Evolutionary conservation across 1,140 invertebrate species (phyloP).

Genomic region (Drosophila saltans): DNA sequence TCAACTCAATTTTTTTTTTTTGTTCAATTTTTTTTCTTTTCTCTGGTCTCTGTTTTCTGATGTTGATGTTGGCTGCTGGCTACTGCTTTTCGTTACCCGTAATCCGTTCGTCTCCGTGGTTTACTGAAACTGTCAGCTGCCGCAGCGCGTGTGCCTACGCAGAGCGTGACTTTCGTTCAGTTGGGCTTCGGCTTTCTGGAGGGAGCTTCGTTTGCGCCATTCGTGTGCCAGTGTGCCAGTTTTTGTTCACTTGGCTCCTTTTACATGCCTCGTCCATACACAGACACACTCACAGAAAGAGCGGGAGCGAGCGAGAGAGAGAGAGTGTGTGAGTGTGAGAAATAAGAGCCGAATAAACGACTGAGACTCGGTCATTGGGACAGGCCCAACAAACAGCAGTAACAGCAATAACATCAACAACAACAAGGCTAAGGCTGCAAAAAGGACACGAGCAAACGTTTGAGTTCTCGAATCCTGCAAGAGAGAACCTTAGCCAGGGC

Average conservation of each 20-base stretch:
- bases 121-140: conserved; percentile 83
- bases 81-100: conserved; percentile 74
- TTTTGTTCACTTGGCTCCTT: conserved; percentile 14
- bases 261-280: conserved; percentile 15
- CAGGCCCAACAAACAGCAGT: conserved; percentile 59
- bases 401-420: conserved; percentile 21
- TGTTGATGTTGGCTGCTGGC: conserved; percentile 15
- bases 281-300: background rate
- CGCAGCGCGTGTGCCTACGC: conserved; percentile 67
- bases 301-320: conserved; percentile 13
- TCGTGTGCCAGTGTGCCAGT: conserved; percentile 4
- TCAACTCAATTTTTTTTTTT: conserved; percentile 12
- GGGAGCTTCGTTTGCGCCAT: conserved; percentile 22
- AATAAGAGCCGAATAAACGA: conserved; percentile 6
- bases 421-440: conserved; percentile 16
- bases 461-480: conserved; percentile 8
- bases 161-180: conserved; percentile 81
- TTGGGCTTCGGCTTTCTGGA: conserved; percentile 28
- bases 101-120: conserved; percentile 83
- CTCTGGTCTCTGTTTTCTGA: conserved; percentile 2
- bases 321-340: conserved; percentile 15
- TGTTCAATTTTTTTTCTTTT: background rate
- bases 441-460: conserved; percentile 14
- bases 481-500: conserved; percentile 6
- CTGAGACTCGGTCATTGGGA: conserved; percentile 73